Evolutionary conservation across 2,797 vertebrate species (phyloP).

Genomic region (Bradypodion pumilum): DNA sequence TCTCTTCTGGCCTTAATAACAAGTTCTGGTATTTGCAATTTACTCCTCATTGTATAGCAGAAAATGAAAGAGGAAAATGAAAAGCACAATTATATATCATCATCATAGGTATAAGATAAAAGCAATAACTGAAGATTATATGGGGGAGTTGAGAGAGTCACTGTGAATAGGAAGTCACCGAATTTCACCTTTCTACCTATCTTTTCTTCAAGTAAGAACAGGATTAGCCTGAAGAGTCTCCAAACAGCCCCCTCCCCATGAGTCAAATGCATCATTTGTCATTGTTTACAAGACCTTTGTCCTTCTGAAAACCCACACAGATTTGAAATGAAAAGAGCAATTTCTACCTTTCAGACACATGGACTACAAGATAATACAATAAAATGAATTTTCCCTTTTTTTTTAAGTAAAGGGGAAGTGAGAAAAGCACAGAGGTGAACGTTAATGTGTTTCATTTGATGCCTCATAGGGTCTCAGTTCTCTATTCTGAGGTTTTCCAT

Average conservation of each 20-base stretch:
- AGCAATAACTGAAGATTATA: constrained; percentile 46
- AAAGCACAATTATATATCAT: constrained; percentile 57
- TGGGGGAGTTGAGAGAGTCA: constrained; percentile 18
- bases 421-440: constrained; percentile 62
- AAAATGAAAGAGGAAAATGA: constrained; percentile 59
- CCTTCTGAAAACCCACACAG: constrained; percentile 67
- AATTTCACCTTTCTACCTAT: constrained; percentile 62
- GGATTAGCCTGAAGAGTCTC: constrained; percentile 62
- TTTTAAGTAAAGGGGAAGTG: constrained; percentile 48
- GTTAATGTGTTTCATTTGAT: constrained; percentile 57
- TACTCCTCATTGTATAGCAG: constrained; percentile 60
- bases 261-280: constrained; percentile 69
- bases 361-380: constrained; percentile 62
- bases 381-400: neutral
- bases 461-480: constrained; percentile 60
- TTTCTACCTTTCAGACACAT: constrained; percentile 67
- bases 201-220: constrained; percentile 62
- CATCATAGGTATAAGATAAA: constrained; percentile 56
- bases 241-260: constrained; percentile 52
- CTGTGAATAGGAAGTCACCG: constrained; percentile 59
- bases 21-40: constrained; percentile 63
- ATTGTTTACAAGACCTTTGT: constrained; percentile 65
- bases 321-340: constrained; percentile 67
- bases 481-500: constrained; percentile 53
- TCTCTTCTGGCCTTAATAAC: constrained; percentile 71